Percentiles rank a stretch among this genome's conserved stretches.
Conservation (phyloP, 2,888 invertebrate species). For the Philereme vetulata region DNA sequence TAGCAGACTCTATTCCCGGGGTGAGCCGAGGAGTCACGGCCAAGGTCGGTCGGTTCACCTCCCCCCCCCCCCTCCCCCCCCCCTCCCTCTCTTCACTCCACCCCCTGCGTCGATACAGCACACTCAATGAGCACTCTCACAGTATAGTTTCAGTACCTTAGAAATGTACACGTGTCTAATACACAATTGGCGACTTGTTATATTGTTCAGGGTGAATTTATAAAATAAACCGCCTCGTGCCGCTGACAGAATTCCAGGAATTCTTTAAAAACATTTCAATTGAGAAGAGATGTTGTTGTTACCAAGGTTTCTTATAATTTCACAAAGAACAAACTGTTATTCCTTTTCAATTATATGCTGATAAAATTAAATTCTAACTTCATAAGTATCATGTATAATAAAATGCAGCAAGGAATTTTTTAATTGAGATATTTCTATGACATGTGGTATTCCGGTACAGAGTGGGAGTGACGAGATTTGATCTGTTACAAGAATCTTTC, state of each 20-base stretch:
- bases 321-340: background rate
- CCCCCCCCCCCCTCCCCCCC: slow-evolving; percentile 38
- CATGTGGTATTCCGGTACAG: no score
- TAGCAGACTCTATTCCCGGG: slow-evolving; percentile 53
- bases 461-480: no score
- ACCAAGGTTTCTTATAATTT: slow-evolving; percentile 1
- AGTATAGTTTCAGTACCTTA: slow-evolving; percentile 9
- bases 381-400: no score
- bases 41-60: slow-evolving; percentile 72
- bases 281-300: slow-evolving; percentile 3
- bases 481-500: no score
- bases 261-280: slow-evolving; percentile 17
- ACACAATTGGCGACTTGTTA: slow-evolving; percentile 31
- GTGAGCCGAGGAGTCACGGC: slow-evolving; percentile 73
- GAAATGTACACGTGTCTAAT: slow-evolving; percentile 46
- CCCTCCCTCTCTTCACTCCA: slow-evolving; percentile 38
- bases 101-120: slow-evolving; percentile 55
- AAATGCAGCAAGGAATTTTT: no score
- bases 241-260: slow-evolving; percentile 37
- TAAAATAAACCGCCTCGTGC: slow-evolving; percentile 42
- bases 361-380: background rate
- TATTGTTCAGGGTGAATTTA: slow-evolving; percentile 28
- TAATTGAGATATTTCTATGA: no score
- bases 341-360: background rate
- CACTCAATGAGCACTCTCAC: slow-evolving; percentile 60